Evolutionary conservation across 2,113 vertebrate genomes (phyloP).

Genomic region (Guaruba guarouba): DNA sequence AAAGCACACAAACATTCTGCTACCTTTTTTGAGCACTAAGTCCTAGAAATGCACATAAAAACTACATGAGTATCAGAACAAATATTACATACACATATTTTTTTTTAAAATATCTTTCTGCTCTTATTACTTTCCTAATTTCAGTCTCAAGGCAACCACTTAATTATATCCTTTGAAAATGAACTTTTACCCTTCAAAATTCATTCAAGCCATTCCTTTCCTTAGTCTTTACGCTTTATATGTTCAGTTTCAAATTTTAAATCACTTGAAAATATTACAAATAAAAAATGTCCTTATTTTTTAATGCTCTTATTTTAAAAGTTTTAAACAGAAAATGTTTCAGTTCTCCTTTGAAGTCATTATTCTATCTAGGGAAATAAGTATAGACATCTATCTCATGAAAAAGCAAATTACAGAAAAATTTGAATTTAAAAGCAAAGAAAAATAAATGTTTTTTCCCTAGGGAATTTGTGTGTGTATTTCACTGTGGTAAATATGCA

Average conservation of each 20-base stretch:
- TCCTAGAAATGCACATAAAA: not conserved
- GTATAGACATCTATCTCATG: not conserved
- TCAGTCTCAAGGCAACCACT: conserved; percentile 3
- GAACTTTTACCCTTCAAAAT: not conserved
- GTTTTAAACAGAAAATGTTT: not conserved
- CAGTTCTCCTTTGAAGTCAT: not conserved
- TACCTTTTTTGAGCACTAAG: not conserved
- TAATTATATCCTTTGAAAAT: conserved; percentile 35
- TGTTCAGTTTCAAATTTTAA: not conserved
- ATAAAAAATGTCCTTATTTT: not conserved
- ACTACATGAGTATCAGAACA: not conserved
- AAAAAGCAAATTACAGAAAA: not conserved
- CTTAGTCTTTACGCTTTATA: not conserved
- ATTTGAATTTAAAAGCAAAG: not conserved
- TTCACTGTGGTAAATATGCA: not conserved
- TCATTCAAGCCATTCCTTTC: not conserved
- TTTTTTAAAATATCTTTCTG: not conserved
- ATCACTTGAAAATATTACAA: not conserved
- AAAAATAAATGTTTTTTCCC: rapidly evolving
- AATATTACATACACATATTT: not conserved
- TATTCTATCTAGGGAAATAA: not conserved
- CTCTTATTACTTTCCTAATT: not conserved
- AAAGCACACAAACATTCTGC: not conserved
- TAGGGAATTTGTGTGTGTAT: not conserved
- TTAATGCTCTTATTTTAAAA: not conserved